Base-by-base conservation (phyloP, 2,113 vertebrate genomes). In the Telmatochromis sp. region DNA sequence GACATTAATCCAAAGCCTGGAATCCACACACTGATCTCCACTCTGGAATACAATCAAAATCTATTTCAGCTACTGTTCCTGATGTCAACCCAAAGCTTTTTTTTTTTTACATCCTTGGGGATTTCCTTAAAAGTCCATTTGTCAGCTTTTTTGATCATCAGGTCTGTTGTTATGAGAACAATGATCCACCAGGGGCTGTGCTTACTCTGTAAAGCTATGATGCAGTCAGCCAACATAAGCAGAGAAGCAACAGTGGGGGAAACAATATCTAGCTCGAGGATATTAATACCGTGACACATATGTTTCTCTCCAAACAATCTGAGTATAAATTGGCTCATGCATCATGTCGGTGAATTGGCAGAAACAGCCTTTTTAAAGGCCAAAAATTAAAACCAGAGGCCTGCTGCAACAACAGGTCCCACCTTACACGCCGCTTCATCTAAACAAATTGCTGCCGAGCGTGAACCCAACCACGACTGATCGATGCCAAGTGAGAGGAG, bases 181-280 rank as follows among this genome's bases (percentile, higher is more conserved):
- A 23, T 83, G 80, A 80, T 91, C 95, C 95, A 96, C 95, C 94
- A 96, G 95, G 81, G 94, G 95, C 92, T 95, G 92, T 94, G 83
- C 90, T 95, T 81, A 57, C 85, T 55, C 89, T 90, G 65, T 37
- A 23, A 80, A 81, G 55, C 9, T 31, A 11, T 45, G 65, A 89
- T 47, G 15, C 89, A 60, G 23, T 81, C 65, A 82, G 78, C 31
- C 26, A 37, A 60, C 33, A 35, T 5, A 6, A 42, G 37, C 60
- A 60, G 53, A n/a, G 73, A 51, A 17, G 73, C 73, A 80, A 33
- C 42, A 75, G 33, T 8, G 45, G 2, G 80, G 45, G 15, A 86
- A 51, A 73, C 13, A 26, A 73, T 45, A 45, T 73, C 42, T 8
- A 78, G 35, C 57, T 70, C 9, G 9, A 45, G 23, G 33, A 33